phyloP scores from a whole-genome alignment of 2,113 vertebrate genomes.

The Paramormyrops kingsleyae region DNA sequence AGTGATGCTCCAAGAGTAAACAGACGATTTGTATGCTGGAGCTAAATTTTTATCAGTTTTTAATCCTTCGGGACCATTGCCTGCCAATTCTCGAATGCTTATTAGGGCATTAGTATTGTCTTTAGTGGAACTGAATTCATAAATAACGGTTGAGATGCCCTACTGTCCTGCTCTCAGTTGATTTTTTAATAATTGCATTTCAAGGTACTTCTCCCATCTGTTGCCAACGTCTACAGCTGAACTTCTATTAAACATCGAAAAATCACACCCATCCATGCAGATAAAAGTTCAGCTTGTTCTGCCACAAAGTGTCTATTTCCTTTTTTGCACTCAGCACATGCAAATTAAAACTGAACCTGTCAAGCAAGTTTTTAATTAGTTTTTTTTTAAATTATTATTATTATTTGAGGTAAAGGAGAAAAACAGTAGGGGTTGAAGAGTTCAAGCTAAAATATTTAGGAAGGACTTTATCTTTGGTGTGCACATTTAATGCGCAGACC shows the following conservation, averaged over 20 bases:
- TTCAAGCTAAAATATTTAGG: not conserved
- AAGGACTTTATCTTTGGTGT: slow-evolving; percentile 1
- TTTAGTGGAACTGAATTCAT: not conserved
- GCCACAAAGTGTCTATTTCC: not conserved
- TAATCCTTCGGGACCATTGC: not conserved
- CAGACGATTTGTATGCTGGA: not conserved
- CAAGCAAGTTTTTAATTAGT: not conserved
- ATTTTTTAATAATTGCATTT: not conserved
- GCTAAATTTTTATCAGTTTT: not conserved
- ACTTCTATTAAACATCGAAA: not conserved
- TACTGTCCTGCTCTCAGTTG: not conserved
- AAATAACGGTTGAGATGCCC: not conserved
- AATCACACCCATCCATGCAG: not conserved
- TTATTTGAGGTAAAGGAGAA: slow-evolving; percentile 9
- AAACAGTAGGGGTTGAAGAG: not conserved
- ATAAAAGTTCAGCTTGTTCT: not conserved
- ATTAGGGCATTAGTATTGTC: not conserved
- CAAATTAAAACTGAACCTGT: not conserved
- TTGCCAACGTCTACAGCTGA: not conserved
- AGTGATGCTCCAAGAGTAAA: not conserved
- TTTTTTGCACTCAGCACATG: not conserved
- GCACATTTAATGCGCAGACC: not conserved
- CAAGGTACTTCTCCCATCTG: not conserved
- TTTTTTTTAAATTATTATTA: not conserved
- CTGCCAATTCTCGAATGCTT: not conserved